Evolutionary conservation across 1,140 invertebrate species (phyloP).

Genomic region (Mercenaria mercenaria): DNA sequence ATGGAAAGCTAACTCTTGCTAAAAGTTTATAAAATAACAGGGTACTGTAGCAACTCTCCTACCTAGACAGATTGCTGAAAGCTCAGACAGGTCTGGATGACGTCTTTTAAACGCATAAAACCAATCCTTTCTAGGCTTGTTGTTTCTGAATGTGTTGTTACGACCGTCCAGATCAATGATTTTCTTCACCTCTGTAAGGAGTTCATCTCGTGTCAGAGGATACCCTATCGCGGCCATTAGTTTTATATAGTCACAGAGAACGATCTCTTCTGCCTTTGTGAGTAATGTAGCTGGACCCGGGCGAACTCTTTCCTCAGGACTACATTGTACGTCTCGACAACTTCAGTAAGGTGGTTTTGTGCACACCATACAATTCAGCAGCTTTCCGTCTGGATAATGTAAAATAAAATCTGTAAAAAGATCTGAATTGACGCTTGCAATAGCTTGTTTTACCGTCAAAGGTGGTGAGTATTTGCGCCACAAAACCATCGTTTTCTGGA

Average conservation of each 20-base stretch:
- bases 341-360: not conserved
- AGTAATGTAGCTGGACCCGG: not conserved
- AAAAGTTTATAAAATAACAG: too few species aligned
- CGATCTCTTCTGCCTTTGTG: not conserved
- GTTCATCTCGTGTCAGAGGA: not conserved
- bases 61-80: too few species aligned
- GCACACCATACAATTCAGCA: not conserved
- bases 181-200: not conserved
- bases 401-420: too few species aligned
- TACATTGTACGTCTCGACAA: not conserved
- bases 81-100: too few species aligned
- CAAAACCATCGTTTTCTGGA: not conserved
- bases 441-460: not conserved
- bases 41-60: too few species aligned
- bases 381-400: too few species aligned
- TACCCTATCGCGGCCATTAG: constrained; percentile 20
- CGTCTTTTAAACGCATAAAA: too few species aligned
- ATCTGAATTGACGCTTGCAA: too few species aligned
- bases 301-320: not conserved
- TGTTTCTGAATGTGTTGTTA: not conserved
- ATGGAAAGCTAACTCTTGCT: too few species aligned
- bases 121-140: constrained; percentile 30
- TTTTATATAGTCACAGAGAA: not conserved
- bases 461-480: not conserved
- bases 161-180: not conserved